Evolutionary conservation across 2,888 invertebrate species (phyloP), one percentile per base, ranked within the genome.

Genomic region (Yponomeuta evonymella): DNA sequence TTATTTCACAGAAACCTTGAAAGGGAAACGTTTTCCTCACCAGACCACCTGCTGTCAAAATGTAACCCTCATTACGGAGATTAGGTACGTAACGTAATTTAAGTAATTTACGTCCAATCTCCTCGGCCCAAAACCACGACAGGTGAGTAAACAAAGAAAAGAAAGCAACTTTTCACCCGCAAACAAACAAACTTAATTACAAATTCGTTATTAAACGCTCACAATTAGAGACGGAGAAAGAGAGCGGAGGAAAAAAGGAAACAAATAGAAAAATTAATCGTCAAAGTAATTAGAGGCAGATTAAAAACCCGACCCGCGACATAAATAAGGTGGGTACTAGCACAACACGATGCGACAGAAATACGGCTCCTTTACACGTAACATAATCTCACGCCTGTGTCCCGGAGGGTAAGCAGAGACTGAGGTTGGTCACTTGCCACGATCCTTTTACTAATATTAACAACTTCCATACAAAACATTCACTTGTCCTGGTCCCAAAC

Each of bases 281-380:
- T 76, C 74, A 73, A 76, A 79, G 79, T 77, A 81, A 81, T 81
- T 81, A 79, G 77, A 72, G 75, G 74, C 73, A 75, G 79, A 79
- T 80, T 79, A 78, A 78, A 79, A 75, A 36, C 77, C 75, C 76
- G 75, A 73, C 73, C 73, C 74, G 73, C 70, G 73, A 75, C 75
- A 76, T 76, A 76, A 77, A 77, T 76, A 76, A 72, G 71, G 70
- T 69, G 62, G 71, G 67, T 23, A 64, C 23, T 29, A 30, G 62
- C 62, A 8, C 30, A 30, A 33, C 29, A 30, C 5, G 65, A 15
- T 58, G 51, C 8, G 51, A 58, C 51, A 58, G 51, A 58, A 58
- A 58, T 15, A 43, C 43, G 8, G 43, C 43, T 43, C 43, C 43
- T 12, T 4, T 51, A 12, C 51, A 23, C 23, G 23, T 23, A 1